phyloP scores from a whole-genome alignment of 2,113 vertebrate genomes.

The Globicephala melas region DNA sequence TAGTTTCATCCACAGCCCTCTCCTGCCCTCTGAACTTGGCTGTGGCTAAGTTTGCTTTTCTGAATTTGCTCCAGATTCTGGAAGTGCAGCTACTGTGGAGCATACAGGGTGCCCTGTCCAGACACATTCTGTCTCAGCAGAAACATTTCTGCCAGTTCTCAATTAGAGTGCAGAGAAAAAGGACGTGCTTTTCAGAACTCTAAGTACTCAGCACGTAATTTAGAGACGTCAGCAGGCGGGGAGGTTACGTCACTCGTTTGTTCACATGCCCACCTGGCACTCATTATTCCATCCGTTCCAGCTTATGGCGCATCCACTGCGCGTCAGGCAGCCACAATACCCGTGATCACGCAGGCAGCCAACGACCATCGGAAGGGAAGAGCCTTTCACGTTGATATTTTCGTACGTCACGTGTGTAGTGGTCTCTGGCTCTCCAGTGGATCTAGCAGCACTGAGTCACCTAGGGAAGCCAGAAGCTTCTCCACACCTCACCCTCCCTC shows the following conservation, averaged over 20 bases:
- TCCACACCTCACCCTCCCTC: background rate
- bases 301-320: background rate
- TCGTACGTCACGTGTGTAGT: fast-evolving
- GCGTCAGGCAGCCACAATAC: background rate
- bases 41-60: background rate
- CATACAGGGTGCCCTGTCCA: background rate
- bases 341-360: background rate
- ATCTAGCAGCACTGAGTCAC: too few species aligned
- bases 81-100: fast-evolving
- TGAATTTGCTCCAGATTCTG: background rate
- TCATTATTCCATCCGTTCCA: background rate
- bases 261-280: fast-evolving
- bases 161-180: background rate
- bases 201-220: background rate
- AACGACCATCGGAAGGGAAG: too few species aligned
- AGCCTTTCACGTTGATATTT: background rate
- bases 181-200: background rate
- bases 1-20: background rate
- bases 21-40: background rate
- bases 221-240: background rate
- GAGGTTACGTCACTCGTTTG: background rate
- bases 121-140: background rate
- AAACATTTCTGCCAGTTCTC: background rate
- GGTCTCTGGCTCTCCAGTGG: background rate
- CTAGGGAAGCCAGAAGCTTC: background rate